Percentiles rank a stretch among this genome's conserved stretches.
Conservation (phyloP, 2,888 invertebrate genomes). For the Lycia hirtaria region DNA sequence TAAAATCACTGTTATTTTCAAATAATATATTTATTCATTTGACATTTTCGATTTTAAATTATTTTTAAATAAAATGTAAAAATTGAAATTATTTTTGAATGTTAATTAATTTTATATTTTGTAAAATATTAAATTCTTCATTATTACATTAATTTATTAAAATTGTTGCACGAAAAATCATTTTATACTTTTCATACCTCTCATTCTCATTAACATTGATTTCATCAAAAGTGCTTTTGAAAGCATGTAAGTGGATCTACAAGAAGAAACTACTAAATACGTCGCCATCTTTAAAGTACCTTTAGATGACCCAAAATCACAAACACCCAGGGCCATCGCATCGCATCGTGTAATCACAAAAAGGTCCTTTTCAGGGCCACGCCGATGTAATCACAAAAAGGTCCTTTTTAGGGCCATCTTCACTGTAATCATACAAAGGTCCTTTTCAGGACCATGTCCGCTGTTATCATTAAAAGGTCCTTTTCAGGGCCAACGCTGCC, state of each 20-base stretch:
- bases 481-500: slow-evolving; percentile 2
- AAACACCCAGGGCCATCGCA: too few relatives aligned
- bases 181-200: background rate
- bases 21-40: slow-evolving; percentile 54
- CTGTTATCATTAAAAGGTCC: slow-evolving; percentile 3
- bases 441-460: slow-evolving; percentile 11
- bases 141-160: background rate
- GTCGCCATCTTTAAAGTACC: too few relatives aligned
- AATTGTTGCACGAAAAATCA: background rate
- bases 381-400: slow-evolving; percentile 18
- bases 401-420: slow-evolving; percentile 30
- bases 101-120: background rate
- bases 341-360: slow-evolving; percentile 26
- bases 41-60: slow-evolving; percentile 52
- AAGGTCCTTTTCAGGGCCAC: slow-evolving; percentile 31
- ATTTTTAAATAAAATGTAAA: background rate
- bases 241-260: background rate
- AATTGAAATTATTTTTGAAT: background rate
- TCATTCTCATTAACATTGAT: background rate
- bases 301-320: too few relatives aligned
- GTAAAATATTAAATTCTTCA: too few relatives aligned
- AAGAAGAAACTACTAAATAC: background rate
- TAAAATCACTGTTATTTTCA: slow-evolving; percentile 50
- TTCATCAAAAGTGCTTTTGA: background rate
- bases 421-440: slow-evolving; percentile 24